A percentile compares a stretch with the other conserved stretches of the same genome.
phyloP scores from a whole-genome alignment of 2,888 invertebrate genomes.

The Hanleya hanleyi region DNA sequence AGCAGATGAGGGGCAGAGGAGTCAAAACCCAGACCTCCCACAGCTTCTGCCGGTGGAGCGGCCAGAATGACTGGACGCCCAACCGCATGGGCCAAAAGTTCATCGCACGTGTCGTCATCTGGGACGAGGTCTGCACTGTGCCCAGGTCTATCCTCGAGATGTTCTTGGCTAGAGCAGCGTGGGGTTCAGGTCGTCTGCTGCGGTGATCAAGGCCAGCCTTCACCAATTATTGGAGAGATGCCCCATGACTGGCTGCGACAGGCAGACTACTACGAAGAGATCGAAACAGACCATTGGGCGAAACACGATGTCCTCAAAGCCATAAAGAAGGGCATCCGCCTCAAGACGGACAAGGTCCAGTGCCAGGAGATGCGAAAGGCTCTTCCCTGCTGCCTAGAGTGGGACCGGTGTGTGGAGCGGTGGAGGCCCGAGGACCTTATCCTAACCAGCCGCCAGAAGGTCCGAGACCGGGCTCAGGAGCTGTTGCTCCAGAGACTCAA shows the following conservation, averaged over 20 bases:
- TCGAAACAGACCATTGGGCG: neutral
- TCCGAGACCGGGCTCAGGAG: too few species aligned
- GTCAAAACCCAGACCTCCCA: neutral
- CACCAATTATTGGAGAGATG: neutral
- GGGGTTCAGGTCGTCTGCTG: neutral
- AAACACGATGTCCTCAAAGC: neutral
- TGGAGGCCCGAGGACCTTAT: too few species aligned
- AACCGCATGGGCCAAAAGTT: neutral
- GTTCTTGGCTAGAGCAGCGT: neutral
- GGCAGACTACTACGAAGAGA: neutral
- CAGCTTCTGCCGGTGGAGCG: neutral
- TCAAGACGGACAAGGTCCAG: neutral
- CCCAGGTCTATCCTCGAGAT: neutral
- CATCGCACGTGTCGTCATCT: neutral
- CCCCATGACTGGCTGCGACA: neutral
- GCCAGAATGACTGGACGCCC: neutral
- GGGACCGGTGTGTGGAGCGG: too few species aligned
- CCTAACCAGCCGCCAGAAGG: too few species aligned
- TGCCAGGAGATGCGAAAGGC: neutral
- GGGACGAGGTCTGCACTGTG: neutral
- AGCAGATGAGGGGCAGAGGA: too few species aligned
- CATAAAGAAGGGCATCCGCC: neutral
- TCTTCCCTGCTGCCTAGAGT: too few species aligned
- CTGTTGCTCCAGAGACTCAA: too few species aligned
- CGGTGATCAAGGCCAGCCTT: too few species aligned